Conservation (phyloP, 64 coral and sea anemone species). For the Stichodactyla mertensii region DNA sequence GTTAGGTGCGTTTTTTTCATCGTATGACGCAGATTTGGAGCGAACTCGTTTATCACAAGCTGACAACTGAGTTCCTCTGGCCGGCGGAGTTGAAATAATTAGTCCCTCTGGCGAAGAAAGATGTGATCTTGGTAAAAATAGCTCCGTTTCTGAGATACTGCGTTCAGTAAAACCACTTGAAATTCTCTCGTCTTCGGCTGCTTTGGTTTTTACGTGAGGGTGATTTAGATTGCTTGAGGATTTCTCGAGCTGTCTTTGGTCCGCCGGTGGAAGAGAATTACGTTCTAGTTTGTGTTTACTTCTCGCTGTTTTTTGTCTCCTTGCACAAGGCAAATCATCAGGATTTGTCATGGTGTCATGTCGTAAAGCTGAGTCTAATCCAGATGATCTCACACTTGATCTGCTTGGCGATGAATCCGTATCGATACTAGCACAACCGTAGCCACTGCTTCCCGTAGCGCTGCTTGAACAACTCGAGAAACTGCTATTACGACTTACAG, state of each 20-base stretch:
- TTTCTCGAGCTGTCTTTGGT: background rate
- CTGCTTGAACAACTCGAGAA: constrained; percentile 26
- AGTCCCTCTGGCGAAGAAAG: constrained; percentile 11
- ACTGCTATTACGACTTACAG: constrained; percentile 20
- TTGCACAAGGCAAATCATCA: background rate
- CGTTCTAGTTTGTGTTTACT: background rate
- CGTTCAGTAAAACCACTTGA: background rate
- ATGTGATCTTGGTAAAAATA: background rate
- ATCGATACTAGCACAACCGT: background rate
- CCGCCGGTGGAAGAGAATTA: background rate
- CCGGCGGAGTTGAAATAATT: constrained; percentile 6
- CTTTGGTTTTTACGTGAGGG: background rate
- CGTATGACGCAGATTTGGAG: constrained; percentile 3
- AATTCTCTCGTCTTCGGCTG: background rate
- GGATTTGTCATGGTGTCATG: background rate
- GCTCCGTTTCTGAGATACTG: background rate
- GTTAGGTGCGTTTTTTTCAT: background rate
- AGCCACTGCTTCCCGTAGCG: constrained; percentile 7
- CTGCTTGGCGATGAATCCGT: background rate
- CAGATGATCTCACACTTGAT: background rate
- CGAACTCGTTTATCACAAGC: constrained; percentile 9
- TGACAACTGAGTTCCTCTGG: background rate
- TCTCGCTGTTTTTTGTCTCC: background rate
- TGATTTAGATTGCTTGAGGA: background rate
- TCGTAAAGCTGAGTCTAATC: background rate